phyloP scores from a whole-genome alignment of 2,797 vertebrate species.

The Gadopsis bispinosus region DNA sequence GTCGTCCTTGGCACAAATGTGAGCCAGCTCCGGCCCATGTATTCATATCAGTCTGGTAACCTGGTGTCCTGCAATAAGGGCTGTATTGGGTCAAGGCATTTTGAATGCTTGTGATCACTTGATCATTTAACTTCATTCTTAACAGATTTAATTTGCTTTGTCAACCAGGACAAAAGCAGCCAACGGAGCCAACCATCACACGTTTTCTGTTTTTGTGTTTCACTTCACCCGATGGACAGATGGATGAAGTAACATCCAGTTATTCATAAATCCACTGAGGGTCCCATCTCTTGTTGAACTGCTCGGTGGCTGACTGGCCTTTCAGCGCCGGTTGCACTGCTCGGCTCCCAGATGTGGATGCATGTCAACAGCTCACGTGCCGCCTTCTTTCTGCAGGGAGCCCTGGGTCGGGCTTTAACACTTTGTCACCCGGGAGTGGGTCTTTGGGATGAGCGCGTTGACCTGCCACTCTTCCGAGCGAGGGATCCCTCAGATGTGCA shows the following conservation, averaged over 20 bases:
- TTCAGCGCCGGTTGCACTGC: background rate
- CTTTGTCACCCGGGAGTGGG: slow-evolving; percentile 25
- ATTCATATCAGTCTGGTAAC: slow-evolving; percentile 10
- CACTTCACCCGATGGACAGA: background rate
- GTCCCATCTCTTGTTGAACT: background rate
- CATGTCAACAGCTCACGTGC: background rate
- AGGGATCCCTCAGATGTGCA: slow-evolving; percentile 68
- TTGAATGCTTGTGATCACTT: slow-evolving; percentile 13
- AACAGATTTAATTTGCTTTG: background rate
- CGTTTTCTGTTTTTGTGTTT: background rate
- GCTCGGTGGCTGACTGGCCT: background rate
- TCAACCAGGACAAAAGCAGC: background rate
- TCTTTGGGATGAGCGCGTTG: slow-evolving; percentile 23
- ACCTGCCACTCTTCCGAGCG: slow-evolving; percentile 36
- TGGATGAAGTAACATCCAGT: background rate
- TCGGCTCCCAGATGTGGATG: background rate
- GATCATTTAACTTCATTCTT: background rate
- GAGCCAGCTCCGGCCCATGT: background rate
- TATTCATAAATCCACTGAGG: background rate
- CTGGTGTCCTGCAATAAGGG: slow-evolving; percentile 24
- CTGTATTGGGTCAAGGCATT: slow-evolving; percentile 19
- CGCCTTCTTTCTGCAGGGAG: background rate
- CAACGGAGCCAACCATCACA: background rate
- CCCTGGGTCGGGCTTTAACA: slow-evolving; percentile 14
- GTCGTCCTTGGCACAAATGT: slow-evolving; percentile 9